These are phyloP conservation scores for Pseudomyrmex sp. DNA, from an alignment of 1,140 invertebrate genomes.

Conservation along the genomic window DNA sequence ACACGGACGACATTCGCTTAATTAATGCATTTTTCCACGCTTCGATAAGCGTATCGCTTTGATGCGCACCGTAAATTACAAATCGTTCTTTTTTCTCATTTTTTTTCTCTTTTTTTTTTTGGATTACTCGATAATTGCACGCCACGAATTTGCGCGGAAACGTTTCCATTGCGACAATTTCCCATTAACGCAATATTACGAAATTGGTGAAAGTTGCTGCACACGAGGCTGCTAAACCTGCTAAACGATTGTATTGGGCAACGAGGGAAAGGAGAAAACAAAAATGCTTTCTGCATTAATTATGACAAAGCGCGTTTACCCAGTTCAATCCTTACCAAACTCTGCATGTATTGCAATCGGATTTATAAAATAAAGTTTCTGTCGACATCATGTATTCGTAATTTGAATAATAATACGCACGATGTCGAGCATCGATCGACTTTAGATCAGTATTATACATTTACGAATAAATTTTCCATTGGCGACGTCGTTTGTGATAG, in stretches of 20 bases:
- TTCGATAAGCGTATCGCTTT: constrained; percentile 21
- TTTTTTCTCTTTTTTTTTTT: background rate
- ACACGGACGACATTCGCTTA: constrained; percentile 6
- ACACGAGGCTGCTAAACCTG: constrained; percentile 10
- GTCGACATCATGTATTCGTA: constrained; percentile 7
- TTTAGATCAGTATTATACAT: constrained; percentile 23
- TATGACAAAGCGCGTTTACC: constrained; percentile 18
- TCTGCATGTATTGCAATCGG: constrained; percentile 35
- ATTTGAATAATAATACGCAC: constrained; percentile 25
- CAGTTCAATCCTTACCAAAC: background rate
- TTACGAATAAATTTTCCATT: background rate
- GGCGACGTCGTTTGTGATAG: background rate
- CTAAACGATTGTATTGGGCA: constrained; percentile 1
- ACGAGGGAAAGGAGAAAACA: background rate
- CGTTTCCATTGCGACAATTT: background rate
- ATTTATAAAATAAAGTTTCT: constrained; percentile 19
- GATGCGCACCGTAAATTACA: constrained; percentile 2
- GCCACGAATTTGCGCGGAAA: background rate
- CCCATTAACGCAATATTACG: background rate
- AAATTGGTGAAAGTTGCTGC: background rate
- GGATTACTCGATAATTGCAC: constrained; percentile 2
- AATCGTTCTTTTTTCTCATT: background rate
- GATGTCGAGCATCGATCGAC: background rate
- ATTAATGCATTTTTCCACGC: constrained; percentile 36
- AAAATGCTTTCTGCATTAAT: constrained; percentile 44